Evolutionary conservation across 2,113 vertebrate species (phyloP).

Genomic region (Prunella fulvescens): DNA sequence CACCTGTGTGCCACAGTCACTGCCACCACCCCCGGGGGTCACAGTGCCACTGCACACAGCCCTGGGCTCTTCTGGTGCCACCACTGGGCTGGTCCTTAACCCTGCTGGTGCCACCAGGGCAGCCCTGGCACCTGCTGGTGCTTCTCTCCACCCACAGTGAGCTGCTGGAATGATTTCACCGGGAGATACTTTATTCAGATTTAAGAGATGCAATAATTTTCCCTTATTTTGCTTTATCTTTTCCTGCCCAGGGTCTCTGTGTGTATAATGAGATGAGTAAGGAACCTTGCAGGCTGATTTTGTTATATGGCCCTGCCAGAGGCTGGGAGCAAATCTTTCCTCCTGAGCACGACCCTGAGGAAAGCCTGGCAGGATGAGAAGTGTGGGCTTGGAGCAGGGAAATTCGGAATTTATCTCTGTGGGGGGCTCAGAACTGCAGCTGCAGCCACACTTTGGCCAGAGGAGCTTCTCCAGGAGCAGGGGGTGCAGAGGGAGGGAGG

Average conservation of each 20-base stretch:
- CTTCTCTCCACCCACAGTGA: background rate
- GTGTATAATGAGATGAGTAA: constrained; percentile 54
- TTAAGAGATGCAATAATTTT: background rate
- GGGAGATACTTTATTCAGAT: background rate
- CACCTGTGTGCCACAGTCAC: fast-evolving
- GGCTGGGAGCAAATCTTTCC: background rate
- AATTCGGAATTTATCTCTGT: background rate
- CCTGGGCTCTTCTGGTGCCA: background rate
- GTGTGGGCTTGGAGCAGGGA: background rate
- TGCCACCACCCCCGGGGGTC: background rate
- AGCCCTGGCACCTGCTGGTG: fast-evolving
- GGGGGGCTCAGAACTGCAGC: background rate
- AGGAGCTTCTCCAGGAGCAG: background rate
- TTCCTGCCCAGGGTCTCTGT: constrained; percentile 17
- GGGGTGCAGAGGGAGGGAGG: background rate
- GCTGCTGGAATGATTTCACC: background rate
- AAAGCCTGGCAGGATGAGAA: background rate
- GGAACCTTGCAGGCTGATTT: constrained; percentile 34
- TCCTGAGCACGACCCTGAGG: background rate
- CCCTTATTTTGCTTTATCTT: constrained; percentile 12
- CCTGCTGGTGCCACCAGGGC: fast-evolving
- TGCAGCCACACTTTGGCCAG: background rate
- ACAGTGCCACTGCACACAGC: background rate
- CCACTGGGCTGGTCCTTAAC: background rate
- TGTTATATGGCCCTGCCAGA: background rate